Evolutionary conservation across 2,113 vertebrate genomes (phyloP).

Genomic region (Catharus bicknelli): DNA sequence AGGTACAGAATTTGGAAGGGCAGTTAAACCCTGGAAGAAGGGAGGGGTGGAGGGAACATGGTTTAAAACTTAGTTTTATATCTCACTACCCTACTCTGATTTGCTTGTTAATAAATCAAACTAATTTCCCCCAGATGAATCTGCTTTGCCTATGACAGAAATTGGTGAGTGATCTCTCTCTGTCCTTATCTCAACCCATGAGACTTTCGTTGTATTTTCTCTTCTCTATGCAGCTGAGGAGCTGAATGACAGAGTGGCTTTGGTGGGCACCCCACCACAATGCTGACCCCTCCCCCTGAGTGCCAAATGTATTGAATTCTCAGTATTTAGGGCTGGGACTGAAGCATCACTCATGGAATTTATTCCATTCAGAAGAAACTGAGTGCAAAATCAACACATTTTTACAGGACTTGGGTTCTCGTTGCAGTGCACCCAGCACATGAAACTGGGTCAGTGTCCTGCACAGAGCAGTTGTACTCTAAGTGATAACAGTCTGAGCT

Average conservation of each 20-base stretch:
- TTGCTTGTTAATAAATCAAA: not conserved
- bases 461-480: constrained; percentile 1
- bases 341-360: not conserved
- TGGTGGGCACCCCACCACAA: not conserved
- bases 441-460: constrained; percentile 30
- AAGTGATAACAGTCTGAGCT: constrained; percentile 26
- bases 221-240: not conserved
- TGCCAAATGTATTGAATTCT: not conserved
- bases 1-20: not conserved
- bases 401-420: constrained; percentile 42
- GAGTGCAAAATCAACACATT: constrained; percentile 50
- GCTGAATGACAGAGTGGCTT: not conserved
- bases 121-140: not conserved
- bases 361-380: constrained; percentile 40
- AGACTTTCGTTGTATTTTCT: not conserved
- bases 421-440: not conserved
- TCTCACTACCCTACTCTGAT: not conserved
- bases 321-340: not conserved
- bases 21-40: not conserved
- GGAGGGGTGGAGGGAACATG: too few species aligned
- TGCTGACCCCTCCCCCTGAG: not conserved
- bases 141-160: not conserved
- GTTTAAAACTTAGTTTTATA: not conserved
- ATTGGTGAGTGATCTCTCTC: not conserved
- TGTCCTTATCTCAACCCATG: not conserved